Conservation (phyloP, 2,888 invertebrate species). For the Pollenia griseotomentosa region DNA sequence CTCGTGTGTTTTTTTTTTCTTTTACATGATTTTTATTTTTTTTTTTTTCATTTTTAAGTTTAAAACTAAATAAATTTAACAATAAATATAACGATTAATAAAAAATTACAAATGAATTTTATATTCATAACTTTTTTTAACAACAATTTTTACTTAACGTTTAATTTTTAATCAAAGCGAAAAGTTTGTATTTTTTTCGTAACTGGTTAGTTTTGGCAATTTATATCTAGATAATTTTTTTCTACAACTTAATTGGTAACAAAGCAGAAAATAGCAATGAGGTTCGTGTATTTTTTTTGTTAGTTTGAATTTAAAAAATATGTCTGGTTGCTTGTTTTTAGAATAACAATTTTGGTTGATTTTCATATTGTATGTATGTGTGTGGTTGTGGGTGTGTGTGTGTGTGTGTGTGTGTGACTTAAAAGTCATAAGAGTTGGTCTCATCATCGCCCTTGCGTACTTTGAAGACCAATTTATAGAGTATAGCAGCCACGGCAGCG, state of each 20-base stretch:
- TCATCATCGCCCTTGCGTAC: conserved; percentile 90
- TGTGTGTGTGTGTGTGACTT: conserved; percentile 65
- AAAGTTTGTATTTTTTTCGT: conserved; percentile 18
- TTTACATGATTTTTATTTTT: neutral
- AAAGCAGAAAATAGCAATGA: conserved; percentile 65
- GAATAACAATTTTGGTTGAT: neutral
- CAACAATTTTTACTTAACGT: conserved; percentile 16
- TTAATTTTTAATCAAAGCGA: conserved; percentile 16
- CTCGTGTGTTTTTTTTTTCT: conserved; percentile 14
- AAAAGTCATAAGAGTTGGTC: conserved; percentile 91
- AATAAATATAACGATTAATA: conserved; percentile 71
- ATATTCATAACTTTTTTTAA: neutral
- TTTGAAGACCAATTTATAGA: conserved; percentile 90
- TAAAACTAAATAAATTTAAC: conserved; percentile 73
- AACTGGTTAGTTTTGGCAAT: conserved; percentile 9
- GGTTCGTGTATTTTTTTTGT: conserved; percentile 10
- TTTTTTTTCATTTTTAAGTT: conserved; percentile 47
- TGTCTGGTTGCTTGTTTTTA: neutral
- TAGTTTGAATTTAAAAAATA: conserved; percentile 9
- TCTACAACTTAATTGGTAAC: conserved; percentile 59
- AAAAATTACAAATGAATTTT: conserved; percentile 46
- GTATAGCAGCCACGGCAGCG: conserved; percentile 89
- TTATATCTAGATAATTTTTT: conserved; percentile 35
- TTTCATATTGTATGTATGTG: conserved; percentile 9
- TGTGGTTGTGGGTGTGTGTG: neutral